Base-by-base conservation (phyloP, 2,888 invertebrate species). In the Watsonalla cultraria region DNA sequence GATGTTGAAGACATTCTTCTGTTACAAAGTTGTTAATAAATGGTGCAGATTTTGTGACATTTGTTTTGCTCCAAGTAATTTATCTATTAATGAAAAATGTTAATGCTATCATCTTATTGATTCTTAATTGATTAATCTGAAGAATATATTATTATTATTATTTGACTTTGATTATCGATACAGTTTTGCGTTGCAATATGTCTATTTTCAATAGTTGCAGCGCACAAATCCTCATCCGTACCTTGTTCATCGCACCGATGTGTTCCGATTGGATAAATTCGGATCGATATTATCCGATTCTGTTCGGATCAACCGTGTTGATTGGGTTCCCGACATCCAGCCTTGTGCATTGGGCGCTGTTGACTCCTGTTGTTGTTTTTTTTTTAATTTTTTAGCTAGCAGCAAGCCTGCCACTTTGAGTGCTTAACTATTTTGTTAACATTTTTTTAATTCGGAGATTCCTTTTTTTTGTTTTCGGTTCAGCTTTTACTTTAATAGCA, bases 281-380 rank as follows among this genome's bases (percentile, higher is more conserved):
- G 57, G 64, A 62, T 70, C 70, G 60, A 70, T 68, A 67, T 47
- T 34, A 47, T 61, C 55, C 45, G 52, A 52, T 57, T 34, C 54
- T 61, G 64, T 61, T 51, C 67, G 68, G 75, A 78, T 79, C 75
- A 74, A 70, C 70, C 68, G 75, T 76, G 78, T 77, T 80, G 81
- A 82, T 82, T 82, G 82, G 75, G 72, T 74, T 65, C 51, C 67
- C 70, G 69, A 71, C 67, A 65, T 61, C 60, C 63, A 55, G 55
- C 58, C 54, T 61, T 62, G 54, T 54, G 61, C 55, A 66, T 67
- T 67, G 62, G 61, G 11, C 13, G 34, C 13, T 11, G n/a, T 33
- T 7, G 24, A 13, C 34, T n/a, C 7, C 34, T 47, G 47, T n/a
- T 47, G 6, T 34, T 7, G 33, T 7, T 46, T 15, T 46, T 47